These are phyloP conservation scores for Perizoma affinitatum DNA, from an alignment of 2,888 invertebrate genomes.

Conservation along the genomic window DNA sequence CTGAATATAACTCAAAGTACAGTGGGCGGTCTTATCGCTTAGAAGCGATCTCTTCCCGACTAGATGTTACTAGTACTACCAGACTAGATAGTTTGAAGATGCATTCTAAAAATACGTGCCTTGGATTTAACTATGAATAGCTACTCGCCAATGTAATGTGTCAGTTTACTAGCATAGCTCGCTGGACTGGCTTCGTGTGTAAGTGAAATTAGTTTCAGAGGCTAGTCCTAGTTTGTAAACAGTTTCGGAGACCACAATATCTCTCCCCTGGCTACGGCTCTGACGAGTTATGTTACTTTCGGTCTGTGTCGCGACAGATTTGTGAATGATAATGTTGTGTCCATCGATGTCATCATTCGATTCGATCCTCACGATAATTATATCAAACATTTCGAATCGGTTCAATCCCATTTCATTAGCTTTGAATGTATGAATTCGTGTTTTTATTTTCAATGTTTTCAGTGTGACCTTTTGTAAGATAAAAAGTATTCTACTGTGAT, in stretches of 20 bases:
- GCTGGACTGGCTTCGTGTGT: no score
- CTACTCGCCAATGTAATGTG: background rate
- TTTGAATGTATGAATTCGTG: constrained; percentile 74
- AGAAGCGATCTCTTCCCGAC: no score
- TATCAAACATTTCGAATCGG: constrained; percentile 40
- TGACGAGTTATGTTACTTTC: constrained; percentile 69
- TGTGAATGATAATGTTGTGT: constrained; percentile 71
- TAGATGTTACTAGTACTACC: no score
- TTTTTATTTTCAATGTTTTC: constrained; percentile 53
- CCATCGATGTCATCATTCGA: constrained; percentile 72
- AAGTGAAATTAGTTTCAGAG: background rate
- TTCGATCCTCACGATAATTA: constrained; percentile 46
- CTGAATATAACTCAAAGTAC: no score
- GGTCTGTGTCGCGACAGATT: constrained; percentile 70
- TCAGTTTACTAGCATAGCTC: background rate
- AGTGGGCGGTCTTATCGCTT: no score
- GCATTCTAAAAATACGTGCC: no score
- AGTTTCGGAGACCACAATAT: background rate
- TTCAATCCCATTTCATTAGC: constrained; percentile 69
- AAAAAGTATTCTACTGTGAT: constrained; percentile 41
- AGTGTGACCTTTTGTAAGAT: constrained; percentile 57
- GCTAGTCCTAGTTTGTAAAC: background rate
- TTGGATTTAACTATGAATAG: background rate
- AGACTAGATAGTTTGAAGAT: no score
- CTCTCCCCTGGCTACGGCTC: constrained; percentile 23